These are phyloP conservation scores for Montipora foliosa DNA, from an alignment of 64 coral and sea anemone species.

Conservation along the genomic window DNA sequence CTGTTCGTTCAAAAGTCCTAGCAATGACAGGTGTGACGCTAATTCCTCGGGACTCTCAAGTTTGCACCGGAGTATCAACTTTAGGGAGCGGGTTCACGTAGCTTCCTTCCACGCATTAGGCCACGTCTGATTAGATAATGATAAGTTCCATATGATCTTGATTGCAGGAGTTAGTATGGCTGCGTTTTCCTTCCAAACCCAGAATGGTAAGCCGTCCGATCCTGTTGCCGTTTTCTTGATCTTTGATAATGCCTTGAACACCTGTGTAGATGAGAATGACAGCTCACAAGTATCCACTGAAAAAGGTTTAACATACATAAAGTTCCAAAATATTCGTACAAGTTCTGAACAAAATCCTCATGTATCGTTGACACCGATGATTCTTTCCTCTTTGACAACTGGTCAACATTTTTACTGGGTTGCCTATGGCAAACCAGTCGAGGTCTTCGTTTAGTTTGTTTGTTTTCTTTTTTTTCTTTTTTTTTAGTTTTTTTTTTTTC, in stretches of 20 bases:
- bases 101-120: not conserved
- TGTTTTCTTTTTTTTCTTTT: no score
- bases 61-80: no score
- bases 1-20: not conserved
- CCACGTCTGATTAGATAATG: not conserved
- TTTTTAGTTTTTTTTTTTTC: no score
- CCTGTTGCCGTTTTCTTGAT: not conserved
- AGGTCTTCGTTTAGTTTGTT: no score
- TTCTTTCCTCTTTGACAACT: not conserved
- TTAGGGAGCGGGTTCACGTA: not conserved
- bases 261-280: no score
- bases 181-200: not conserved
- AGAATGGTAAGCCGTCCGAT: not conserved
- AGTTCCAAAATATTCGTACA: no score
- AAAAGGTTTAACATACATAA: not conserved
- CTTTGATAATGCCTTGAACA: not conserved
- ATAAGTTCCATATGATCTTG: not conserved
- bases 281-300: not conserved
- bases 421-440: no score
- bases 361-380: no score
- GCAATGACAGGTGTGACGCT: not conserved
- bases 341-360: no score
- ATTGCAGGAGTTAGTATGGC: not conserved
- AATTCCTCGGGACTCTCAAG: no score
- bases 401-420: conserved; percentile 4